Percentiles rank a stretch among this genome's conserved stretches.
Evolutionary conservation across 2,888 invertebrate species (phyloP).

Genomic region (Pyrrhosoma nymphula): DNA sequence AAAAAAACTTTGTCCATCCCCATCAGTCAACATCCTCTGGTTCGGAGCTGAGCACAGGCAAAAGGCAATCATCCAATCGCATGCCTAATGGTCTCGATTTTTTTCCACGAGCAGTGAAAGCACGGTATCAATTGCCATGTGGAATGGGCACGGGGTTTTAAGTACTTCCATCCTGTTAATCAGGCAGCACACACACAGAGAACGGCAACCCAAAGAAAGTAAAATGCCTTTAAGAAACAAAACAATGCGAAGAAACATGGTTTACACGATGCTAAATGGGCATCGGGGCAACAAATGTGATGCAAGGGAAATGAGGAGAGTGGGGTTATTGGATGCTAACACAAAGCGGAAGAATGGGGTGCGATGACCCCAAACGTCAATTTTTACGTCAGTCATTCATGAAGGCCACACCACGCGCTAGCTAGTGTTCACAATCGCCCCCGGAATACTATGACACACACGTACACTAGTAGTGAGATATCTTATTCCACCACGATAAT

Average conservation of each 20-base stretch:
- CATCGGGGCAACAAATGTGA: neutral
- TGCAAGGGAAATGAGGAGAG: neutral
- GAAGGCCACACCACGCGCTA: conserved; percentile 15
- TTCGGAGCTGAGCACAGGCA: neutral
- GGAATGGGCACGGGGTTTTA: neutral
- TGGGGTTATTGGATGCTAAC: neutral
- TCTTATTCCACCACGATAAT: neutral
- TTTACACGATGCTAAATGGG: neutral
- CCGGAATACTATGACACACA: neutral
- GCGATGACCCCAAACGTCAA: conserved; percentile 28
- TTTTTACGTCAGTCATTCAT: conserved; percentile 35
- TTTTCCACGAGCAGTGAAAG: neutral
- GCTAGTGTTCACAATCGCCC: neutral
- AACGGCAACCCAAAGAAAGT: neutral
- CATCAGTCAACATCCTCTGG: neutral
- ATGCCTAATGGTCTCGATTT: neutral
- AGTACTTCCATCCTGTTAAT: neutral
- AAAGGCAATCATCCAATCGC: neutral
- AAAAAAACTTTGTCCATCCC: neutral
- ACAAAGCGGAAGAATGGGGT: neutral
- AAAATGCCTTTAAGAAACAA: neutral
- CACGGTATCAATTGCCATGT: too few relatives aligned
- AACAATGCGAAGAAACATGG: neutral
- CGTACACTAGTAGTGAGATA: neutral
- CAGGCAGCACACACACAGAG: neutral